Conservation (phyloP, 1,140 invertebrate genomes). For the Holotrichia oblita region DNA sequence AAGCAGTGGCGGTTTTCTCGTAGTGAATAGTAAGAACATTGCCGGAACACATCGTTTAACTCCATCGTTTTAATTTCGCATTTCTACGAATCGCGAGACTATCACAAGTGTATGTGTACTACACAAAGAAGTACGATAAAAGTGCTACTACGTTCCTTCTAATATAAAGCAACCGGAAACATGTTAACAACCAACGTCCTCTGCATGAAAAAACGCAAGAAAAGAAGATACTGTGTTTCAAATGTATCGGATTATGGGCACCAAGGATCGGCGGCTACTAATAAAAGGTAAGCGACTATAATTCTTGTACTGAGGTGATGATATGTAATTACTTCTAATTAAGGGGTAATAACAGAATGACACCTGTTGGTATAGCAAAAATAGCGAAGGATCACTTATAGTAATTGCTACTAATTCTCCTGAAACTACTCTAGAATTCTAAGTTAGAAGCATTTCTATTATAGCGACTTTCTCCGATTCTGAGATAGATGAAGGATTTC, state of each 20-base stretch:
- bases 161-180: not conserved
- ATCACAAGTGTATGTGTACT: not conserved
- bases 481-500: too few species aligned
- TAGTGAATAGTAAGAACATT: not conserved
- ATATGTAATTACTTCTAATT: not conserved
- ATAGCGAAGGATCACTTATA: not conserved
- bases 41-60: not conserved
- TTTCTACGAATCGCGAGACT: not conserved
- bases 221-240: constrained; percentile 36
- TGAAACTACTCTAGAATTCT: too few species aligned
- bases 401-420: too few species aligned
- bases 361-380: not conserved
- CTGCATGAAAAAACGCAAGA: constrained; percentile 37
- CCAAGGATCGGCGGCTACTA: not conserved
- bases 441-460: too few species aligned
- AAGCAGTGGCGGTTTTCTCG: constrained; percentile 28
- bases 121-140: not conserved
- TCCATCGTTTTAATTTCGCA: not conserved
- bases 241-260: constrained; percentile 24
- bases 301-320: not conserved
- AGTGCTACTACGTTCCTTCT: not conserved
- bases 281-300: constrained; percentile 37
- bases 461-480: too few species aligned
- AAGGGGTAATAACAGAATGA: not conserved
- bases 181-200: constrained; percentile 37